These are phyloP conservation scores for Pteria penguin DNA, from an alignment of 2,888 invertebrate species.

Conservation along the genomic window DNA sequence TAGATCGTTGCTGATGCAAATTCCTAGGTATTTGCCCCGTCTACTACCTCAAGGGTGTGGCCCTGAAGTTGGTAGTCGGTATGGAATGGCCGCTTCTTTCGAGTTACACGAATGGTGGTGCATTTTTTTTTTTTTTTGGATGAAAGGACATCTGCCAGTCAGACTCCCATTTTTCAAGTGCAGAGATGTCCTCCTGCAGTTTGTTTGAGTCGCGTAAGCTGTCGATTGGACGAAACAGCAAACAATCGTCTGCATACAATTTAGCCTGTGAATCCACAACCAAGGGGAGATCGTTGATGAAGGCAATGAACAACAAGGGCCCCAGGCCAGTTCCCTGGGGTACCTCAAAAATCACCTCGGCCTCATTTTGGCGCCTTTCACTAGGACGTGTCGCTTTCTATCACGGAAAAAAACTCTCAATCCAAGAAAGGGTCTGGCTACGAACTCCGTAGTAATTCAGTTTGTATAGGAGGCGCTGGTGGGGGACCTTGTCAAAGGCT, in stretches of 20 bases:
- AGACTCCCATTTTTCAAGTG: not conserved
- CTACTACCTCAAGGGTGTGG: not conserved
- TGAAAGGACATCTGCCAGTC: not conserved
- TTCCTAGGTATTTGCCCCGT: not conserved
- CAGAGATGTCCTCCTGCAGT: not conserved
- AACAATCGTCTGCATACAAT: not conserved
- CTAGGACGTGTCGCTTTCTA: too few relatives aligned
- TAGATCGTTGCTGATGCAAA: constrained; percentile 3
- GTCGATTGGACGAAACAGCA: not conserved
- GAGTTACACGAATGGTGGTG: not conserved
- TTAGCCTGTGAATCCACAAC: not conserved
- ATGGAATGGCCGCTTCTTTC: not conserved
- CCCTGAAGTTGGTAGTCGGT: not conserved
- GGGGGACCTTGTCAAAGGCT: too few relatives aligned
- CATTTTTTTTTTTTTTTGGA: not conserved
- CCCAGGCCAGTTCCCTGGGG: not conserved
- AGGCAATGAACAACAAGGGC: not conserved
- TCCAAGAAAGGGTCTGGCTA: too few relatives aligned
- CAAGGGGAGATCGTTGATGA: not conserved
- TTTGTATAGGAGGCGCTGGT: too few relatives aligned
- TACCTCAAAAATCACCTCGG: not conserved
- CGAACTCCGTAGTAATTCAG: too few relatives aligned
- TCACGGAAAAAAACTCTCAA: too few relatives aligned
- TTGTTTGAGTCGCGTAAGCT: not conserved
- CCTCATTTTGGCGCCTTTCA: too few relatives aligned